phyloP scores from a whole-genome alignment of 2,888 invertebrate species.

The Stictocephala bisonia region DNA sequence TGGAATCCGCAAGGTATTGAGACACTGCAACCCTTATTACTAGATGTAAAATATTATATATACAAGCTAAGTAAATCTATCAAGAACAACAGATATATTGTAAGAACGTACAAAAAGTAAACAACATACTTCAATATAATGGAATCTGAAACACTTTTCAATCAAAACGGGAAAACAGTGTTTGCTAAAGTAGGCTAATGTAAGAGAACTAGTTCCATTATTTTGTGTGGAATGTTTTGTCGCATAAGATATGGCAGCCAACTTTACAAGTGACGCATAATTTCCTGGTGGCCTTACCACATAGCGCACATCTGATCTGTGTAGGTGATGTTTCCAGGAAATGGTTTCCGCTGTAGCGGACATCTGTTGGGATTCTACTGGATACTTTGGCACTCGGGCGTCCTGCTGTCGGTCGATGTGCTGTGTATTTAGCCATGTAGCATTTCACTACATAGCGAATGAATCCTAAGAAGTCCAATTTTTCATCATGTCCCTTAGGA shows the following conservation, averaged over 20 bases:
- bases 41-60: no score
- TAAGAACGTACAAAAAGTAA: no score
- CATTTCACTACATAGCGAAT: constrained; percentile 25
- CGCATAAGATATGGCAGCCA: background rate
- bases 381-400: constrained; percentile 16
- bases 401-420: constrained; percentile 20
- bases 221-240: background rate
- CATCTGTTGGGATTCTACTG: constrained; percentile 1
- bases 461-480: constrained; percentile 18
- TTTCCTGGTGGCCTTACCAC: background rate
- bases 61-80: no score
- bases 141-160: no score
- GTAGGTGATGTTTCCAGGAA: background rate
- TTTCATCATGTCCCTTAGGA: constrained; percentile 20
- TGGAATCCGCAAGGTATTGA: no score
- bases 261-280: background rate
- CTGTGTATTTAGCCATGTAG: constrained; percentile 21
- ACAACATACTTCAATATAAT: no score
- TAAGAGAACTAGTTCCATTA: no score
- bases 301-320: background rate
- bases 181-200: no score
- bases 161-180: no score
- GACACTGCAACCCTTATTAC: no score
- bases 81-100: no score
- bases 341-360: background rate